Conservation (phyloP, 37 sponge, comb jelly and placozoan genomes). For the Chondrosia reniformis region DNA sequence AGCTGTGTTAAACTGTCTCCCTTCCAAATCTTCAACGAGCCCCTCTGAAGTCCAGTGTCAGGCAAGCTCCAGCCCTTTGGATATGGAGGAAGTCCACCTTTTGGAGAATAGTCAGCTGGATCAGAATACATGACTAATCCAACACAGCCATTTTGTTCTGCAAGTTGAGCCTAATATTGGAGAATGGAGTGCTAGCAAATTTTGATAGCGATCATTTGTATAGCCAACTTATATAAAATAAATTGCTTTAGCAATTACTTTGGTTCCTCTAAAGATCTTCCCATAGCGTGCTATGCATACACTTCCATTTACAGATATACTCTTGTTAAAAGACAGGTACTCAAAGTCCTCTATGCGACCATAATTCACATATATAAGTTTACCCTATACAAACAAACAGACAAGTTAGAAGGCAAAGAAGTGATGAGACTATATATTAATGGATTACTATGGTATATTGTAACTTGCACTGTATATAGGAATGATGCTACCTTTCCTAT, state of each 20-base stretch:
- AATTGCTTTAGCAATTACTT: constrained; percentile 30
- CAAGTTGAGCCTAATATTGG: constrained; percentile 63
- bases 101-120: constrained; percentile 70
- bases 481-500: too few species aligned
- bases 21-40: constrained; percentile 33
- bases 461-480: too few species aligned
- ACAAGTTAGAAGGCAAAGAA: not conserved
- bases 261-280: constrained; percentile 68
- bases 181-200: not conserved
- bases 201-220: not conserved
- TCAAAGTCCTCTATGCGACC: constrained; percentile 72
- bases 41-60: constrained; percentile 74
- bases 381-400: too few species aligned
- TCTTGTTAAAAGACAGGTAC: constrained; percentile 27
- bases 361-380: constrained; percentile 96
- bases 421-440: not conserved
- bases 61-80: constrained; percentile 81
- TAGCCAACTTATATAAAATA: not conserved
- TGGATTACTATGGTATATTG: not conserved
- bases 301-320: constrained; percentile 34
- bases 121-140: constrained; percentile 89
- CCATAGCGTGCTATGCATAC: constrained; percentile 87
- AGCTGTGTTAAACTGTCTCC: constrained; percentile 78
- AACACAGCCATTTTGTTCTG: constrained; percentile 53
- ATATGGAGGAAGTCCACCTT: constrained; percentile 41